phyloP scores from a whole-genome alignment of 2,888 invertebrate species.

The Chloroclystis v-ata region DNA sequence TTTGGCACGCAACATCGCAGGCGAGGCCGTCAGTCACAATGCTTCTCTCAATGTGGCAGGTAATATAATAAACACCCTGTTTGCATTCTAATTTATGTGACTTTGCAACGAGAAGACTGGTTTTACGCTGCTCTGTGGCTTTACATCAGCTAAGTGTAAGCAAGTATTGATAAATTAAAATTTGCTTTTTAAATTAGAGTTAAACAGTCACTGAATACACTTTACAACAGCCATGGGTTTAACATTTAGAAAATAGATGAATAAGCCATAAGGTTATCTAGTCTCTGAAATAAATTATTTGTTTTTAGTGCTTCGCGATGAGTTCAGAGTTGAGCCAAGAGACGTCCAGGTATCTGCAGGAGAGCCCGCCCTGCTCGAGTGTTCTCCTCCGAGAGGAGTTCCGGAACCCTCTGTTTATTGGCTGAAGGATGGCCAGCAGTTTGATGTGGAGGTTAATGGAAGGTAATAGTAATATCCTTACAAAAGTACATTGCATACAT shows the following conservation, averaged over 20 bases:
- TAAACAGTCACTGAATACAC: no score
- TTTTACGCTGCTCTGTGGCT: neutral
- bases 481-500: neutral
- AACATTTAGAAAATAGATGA: no score
- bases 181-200: no score
- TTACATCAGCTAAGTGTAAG: neutral
- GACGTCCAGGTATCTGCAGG: slow-evolving; percentile 95
- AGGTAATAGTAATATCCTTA: slow-evolving; percentile 57
- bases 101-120: neutral
- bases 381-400: slow-evolving; percentile 95
- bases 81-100: slow-evolving; percentile 1
- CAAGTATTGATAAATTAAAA: no score
- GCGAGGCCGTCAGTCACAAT: slow-evolving; percentile 92
- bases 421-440: slow-evolving; percentile 85
- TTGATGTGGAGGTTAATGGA: slow-evolving; percentile 81
- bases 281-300: no score
- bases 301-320: slow-evolving; percentile 96
- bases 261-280: no score
- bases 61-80: slow-evolving; percentile 44
- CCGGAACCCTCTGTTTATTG: slow-evolving; percentile 96
- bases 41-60: slow-evolving; percentile 97
- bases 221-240: no score
- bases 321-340: slow-evolving; percentile 93
- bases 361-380: slow-evolving; percentile 93
- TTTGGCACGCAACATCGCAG: slow-evolving; percentile 93